Evolutionary conservation across 2,113 vertebrate genomes (phyloP), one percentile per base, ranked within the genome.

Genomic region (Tachysurus fulvidraco): DNA sequence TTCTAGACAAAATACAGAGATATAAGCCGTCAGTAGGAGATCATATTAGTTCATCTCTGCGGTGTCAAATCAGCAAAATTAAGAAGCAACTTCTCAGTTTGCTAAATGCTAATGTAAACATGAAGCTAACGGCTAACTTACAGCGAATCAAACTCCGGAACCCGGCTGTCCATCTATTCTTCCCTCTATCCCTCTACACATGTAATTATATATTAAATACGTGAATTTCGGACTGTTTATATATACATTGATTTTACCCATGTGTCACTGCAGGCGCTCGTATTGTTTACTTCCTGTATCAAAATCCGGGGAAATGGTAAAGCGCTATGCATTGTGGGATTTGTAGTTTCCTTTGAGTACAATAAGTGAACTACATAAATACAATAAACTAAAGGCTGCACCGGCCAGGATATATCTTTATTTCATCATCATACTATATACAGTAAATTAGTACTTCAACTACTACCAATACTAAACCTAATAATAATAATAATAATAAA

Each of bases 231-330:
- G 28, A 81, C 10, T 60, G 4, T 54, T 36, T 54, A 28, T 30
- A 67, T 41, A 19, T 11, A 60, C 41, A 44, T 44, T 62, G n/a
- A 13, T 50, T 3, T n/a, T 28, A 64, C 23, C 50, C 60, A 62
- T 9, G 67, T 59, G 86, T 85, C 71, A 85, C 62, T 84, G 65
- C 62, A 46, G 52, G 65, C 52, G 60, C 79, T 79, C 50, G 28
- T 91, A 88, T 90, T 91, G 87, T 91, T 92, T 85, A 86, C 74
- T 73, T 80, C 54, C 84, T 79, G 28, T 59, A 89, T 92, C 91
- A 94, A 95, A 94, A 94, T 95, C 93, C 94, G 93, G 90, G 88
- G 50, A 67, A 50, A 67, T 30, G 41, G 60, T 82, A 54, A 13
- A 0, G 67, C 28, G 83, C 83, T 90, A 83, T 28, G 94, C 50